Conservation (phyloP, 1,140 invertebrate species). For the Drosophila bocki region DNA sequence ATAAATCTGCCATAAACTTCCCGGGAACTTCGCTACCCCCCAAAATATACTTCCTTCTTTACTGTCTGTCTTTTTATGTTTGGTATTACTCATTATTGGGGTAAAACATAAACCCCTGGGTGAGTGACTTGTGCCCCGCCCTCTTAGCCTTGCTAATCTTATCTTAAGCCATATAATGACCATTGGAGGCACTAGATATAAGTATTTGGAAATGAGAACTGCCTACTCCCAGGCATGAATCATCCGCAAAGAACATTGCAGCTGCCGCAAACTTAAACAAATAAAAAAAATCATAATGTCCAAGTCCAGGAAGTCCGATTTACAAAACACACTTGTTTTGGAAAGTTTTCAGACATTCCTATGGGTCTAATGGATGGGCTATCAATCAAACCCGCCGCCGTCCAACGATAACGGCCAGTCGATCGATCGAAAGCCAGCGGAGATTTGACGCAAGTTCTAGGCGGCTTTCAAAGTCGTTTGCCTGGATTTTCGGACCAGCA, state of each 20-base stretch:
- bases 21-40: background rate
- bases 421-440: constrained; percentile 33
- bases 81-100: constrained; percentile 32
- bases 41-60: background rate
- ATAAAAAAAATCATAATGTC: background rate
- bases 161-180: constrained; percentile 58
- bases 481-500: constrained; percentile 24
- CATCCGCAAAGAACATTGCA: constrained; percentile 3
- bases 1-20: constrained; percentile 21
- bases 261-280: constrained; percentile 12
- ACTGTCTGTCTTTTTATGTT: constrained; percentile 1
- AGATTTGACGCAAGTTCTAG: constrained; percentile 65
- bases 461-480: constrained; percentile 65
- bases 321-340: constrained; percentile 66
- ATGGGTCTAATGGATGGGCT: constrained; percentile 37
- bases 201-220: constrained; percentile 4
- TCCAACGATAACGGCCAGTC: constrained; percentile 26
- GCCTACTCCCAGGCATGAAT: constrained; percentile 33
- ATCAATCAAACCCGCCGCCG: constrained; percentile 65
- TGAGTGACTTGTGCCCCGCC: constrained; percentile 33
- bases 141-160: constrained; percentile 54
- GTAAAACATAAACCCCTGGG: constrained; percentile 35
- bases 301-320: constrained; percentile 55
- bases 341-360: constrained; percentile 73
- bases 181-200: constrained; percentile 21